Percentiles rank a stretch among this genome's conserved stretches.
Conservation (phyloP, 1,140 invertebrate species). For the Trissolcus basalis region DNA sequence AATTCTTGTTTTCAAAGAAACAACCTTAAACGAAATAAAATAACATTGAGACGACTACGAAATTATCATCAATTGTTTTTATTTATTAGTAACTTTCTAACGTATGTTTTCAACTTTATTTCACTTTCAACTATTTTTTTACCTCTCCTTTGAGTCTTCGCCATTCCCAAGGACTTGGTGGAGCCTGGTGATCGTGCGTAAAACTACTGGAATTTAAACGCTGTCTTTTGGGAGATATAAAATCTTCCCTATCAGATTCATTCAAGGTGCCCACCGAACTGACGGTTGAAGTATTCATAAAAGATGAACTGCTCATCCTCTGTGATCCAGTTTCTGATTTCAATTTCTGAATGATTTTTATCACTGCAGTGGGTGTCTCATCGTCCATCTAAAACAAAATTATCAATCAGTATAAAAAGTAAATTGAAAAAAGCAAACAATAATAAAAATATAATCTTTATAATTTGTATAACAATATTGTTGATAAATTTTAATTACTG, state of each 20-base stretch:
- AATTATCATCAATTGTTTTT: neutral
- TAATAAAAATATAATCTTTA: too few relatives aligned
- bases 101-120: too few relatives aligned
- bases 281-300: slow-evolving; percentile 1
- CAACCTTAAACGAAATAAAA: slow-evolving; percentile 57
- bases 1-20: slow-evolving; percentile 67
- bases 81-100: too few relatives aligned
- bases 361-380: slow-evolving; percentile 42
- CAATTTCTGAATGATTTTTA: slow-evolving; percentile 41
- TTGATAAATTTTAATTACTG: too few relatives aligned
- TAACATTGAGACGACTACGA: too few relatives aligned
- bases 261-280: slow-evolving; percentile 14
- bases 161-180: slow-evolving; percentile 50
- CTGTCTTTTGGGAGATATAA: slow-evolving; percentile 22
- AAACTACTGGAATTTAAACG: slow-evolving; percentile 15
- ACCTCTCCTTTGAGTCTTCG: slow-evolving; percentile 40
- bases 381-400: slow-evolving; percentile 34
- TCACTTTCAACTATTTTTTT: neutral
- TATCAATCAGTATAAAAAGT: too few relatives aligned
- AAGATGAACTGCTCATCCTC: slow-evolving; percentile 3
- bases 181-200: slow-evolving; percentile 12
- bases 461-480: too few relatives aligned
- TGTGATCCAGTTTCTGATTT: slow-evolving; percentile 21
- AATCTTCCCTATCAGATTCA: slow-evolving; percentile 34
- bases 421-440: too few relatives aligned